Evolutionary conservation across 2,113 vertebrate species (phyloP), one percentile per base, ranked within the genome.

Genomic region (Spermophilus dauricus): DNA sequence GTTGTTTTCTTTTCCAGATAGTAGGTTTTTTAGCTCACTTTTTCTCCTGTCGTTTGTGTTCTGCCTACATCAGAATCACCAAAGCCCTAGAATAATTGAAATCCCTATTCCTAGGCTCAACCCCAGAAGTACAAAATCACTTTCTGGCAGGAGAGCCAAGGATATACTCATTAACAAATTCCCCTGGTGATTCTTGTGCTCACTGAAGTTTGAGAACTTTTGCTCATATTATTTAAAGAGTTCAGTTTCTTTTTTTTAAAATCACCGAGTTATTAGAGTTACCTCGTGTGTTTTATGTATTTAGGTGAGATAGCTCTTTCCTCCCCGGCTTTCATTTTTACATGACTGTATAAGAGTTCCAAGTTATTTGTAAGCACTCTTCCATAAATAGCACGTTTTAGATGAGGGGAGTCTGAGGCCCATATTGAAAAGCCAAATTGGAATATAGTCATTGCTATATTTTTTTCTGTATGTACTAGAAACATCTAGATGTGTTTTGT

Each of bases 401-500:
- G 69, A 51, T 80, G n/a, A 80, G 28, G 42, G n/a, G 8, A 39
- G 37, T 86, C 61, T 84, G 85, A 73, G 65, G 67, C 42, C 75
- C 13, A 1, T 42, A 26, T 5, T 76, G 63, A 96, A 95, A 92
- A 94, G 63, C 80, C 58, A 83, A 92, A 80, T 30, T 94, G 30
- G 61, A 86, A 67, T 4, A 32, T 51, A 42, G 22, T 80, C 73
- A n/a, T 69, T 20, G 22, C 88, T 63, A 3, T 61, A 20, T 63
- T 45, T 78, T 85, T 69, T 95, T 65, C 75, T 88, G 37, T 56
- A 76, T 86, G 78, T 56, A 94, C 24, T 45, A 86, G 86, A 91
- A 85, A 48, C 87, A 61, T 96, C 70, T 94, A 96, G n/a, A 61
- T 81, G 20, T 77, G 37, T 82, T 78, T 83, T 67, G 37, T 86